Evolutionary conservation across 2,888 invertebrate species (phyloP).

Genomic region (Drosophila recens): DNA sequence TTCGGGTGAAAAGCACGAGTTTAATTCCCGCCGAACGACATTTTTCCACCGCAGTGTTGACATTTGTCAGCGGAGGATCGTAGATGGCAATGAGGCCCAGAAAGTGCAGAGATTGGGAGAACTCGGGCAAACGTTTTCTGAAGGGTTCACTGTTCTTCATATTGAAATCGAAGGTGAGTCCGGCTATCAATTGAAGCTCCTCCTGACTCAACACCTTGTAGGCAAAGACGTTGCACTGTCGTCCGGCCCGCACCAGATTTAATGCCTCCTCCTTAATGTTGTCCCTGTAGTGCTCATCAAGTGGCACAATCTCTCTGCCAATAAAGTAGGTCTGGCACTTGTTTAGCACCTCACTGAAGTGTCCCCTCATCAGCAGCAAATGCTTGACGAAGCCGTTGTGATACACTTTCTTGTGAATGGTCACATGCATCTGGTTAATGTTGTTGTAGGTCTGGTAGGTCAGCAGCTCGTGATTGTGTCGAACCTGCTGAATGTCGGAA

Average conservation of each 20-base stretch:
- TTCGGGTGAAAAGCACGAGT: constrained; percentile 42
- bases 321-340: constrained; percentile 33
- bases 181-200: background rate
- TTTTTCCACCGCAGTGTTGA: constrained; percentile 20
- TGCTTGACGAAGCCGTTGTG: background rate
- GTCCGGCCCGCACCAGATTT: constrained; percentile 31
- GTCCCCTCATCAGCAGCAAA: constrained; percentile 53
- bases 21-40: constrained; percentile 67
- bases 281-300: constrained; percentile 9
- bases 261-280: background rate
- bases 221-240: constrained; percentile 46
- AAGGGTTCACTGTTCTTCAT: background rate
- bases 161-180: background rate
- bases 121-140: background rate
- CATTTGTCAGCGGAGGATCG: constrained; percentile 32
- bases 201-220: constrained; percentile 38
- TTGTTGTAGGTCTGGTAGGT: constrained; percentile 28
- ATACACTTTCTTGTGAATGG: constrained; percentile 35
- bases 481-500: constrained; percentile 33
- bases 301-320: background rate
- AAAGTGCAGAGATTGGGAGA: constrained; percentile 33
- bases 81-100: constrained; percentile 55
- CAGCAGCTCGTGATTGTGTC: constrained; percentile 34
- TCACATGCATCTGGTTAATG: constrained; percentile 41
- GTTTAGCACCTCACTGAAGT: constrained; percentile 20